Base-by-base conservation (phyloP, 2,888 invertebrate species). In the Lycia hirtaria region DNA sequence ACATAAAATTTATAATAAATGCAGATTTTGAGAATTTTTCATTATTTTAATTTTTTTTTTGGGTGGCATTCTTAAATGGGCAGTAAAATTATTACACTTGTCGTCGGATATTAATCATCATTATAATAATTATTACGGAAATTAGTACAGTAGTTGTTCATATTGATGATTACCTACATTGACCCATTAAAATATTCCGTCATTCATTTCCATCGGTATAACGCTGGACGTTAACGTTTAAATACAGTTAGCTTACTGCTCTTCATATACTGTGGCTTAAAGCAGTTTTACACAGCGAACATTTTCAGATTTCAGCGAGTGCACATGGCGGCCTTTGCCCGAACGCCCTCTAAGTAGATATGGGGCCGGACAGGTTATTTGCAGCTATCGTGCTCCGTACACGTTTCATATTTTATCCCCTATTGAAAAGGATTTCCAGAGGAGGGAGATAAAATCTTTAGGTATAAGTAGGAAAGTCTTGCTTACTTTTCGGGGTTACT, bases 281-380 rank as follows among this genome's bases (percentile, higher is more conserved):
- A 17, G n/a, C 19, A 50, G 41, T 24, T 51, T 52, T 52, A 52
- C 35, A 30, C 38, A 45, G 37, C 20, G 45, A 30, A 45, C 32
- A 54, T 54, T 43, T 30, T 14, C 40, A 32, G 22, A 33, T 28
- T 20, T 30, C 37, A 49, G 49, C 30, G 48, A 49, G 45, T 59
- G 65, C 59, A 59, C 28, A 45, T 54, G 62, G 54, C 62, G 58
- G 60, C 58, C 64, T 62, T 60, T 60, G 57, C 64, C 47, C 51
- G 54, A 60, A 59, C 60, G 55, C 52, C 47, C 52, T 41, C 55
- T 55, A 60, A 63, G 60, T 52, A 61, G 56, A 61, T 62, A 40
- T 55, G 60, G 45, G 32, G 48, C 55, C 47, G 60, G 64, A 64
- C 62, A 60, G 62, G 62, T 64, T 65, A 65, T 67, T 64, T 65